Evolutionary conservation across 2,113 vertebrate genomes (phyloP).

Genomic region (Eptesicus fuscus): DNA sequence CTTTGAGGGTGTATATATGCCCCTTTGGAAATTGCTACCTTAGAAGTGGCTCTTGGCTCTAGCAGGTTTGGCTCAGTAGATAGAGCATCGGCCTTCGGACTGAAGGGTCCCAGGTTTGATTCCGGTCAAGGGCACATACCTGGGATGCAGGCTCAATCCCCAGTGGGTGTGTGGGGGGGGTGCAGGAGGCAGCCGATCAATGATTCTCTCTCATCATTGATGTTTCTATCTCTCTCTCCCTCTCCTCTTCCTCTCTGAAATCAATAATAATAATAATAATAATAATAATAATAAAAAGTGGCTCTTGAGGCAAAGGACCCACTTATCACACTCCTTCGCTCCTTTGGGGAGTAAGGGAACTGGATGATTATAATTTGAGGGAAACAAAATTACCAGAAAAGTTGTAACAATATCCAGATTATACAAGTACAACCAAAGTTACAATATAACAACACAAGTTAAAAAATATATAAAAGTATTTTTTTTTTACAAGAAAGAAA

Average conservation of each 20-base stretch:
- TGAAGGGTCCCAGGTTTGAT: no score
- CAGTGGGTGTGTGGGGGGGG: no score
- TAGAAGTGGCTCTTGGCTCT: not conserved
- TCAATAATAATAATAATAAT: no score
- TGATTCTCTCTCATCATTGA: no score
- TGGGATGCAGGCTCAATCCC: no score
- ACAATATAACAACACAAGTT: not conserved
- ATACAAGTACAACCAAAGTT: not conserved
- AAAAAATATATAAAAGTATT: not conserved
- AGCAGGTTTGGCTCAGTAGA: no score
- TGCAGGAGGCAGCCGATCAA: no score
- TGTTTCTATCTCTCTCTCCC: no score
- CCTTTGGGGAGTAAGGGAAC: not conserved
- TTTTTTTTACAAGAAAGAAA: no score
- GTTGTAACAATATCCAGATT: not conserved
- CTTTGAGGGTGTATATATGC: not conserved
- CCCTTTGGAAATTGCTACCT: not conserved
- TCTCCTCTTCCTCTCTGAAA: no score
- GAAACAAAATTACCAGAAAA: conserved; percentile 26
- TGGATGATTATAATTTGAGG: not conserved
- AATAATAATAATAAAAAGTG: not conserved
- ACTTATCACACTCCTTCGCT: not conserved
- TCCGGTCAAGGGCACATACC: no score
- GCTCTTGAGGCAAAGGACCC: not conserved
- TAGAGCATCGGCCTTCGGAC: no score